Evolutionary conservation across 2,113 vertebrate species (phyloP).

Genomic region (Atrichornis clamosus): DNA sequence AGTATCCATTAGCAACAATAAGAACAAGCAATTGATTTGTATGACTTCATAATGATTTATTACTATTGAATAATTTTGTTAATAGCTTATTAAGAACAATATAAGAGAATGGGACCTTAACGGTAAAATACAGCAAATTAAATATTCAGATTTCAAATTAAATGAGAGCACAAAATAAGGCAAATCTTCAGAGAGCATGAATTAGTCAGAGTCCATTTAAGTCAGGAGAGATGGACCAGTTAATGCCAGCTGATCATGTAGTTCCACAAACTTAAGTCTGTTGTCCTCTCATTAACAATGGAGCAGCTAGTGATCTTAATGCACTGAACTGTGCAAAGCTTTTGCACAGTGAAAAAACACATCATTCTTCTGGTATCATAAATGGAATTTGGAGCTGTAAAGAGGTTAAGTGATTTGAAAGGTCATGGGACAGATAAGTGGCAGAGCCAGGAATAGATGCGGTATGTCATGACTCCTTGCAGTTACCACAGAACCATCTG

Average conservation of each 20-base stretch:
- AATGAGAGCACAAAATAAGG: neutral
- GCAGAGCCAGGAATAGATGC: slow-evolving; percentile 17
- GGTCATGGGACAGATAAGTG: neutral
- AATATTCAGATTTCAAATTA: neutral
- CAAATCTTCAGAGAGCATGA: neutral
- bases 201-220: neutral
- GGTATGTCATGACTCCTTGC: neutral
- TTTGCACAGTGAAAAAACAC: neutral
- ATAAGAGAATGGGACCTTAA: neutral
- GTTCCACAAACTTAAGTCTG: neutral
- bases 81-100: neutral
- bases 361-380: neutral
- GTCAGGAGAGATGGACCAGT: neutral
- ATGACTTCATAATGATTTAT: neutral
- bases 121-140: neutral
- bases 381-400: neutral
- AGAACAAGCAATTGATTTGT: neutral
- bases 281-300: neutral
- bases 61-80: neutral
- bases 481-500: slow-evolving; percentile 34
- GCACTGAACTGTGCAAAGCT: neutral
- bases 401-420: slow-evolving; percentile 28
- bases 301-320: neutral
- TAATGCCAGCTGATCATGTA: neutral
- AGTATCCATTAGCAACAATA: neutral